Conservation (phyloP, 2,888 invertebrate genomes). For the Temnothorax rugatulus region DNA sequence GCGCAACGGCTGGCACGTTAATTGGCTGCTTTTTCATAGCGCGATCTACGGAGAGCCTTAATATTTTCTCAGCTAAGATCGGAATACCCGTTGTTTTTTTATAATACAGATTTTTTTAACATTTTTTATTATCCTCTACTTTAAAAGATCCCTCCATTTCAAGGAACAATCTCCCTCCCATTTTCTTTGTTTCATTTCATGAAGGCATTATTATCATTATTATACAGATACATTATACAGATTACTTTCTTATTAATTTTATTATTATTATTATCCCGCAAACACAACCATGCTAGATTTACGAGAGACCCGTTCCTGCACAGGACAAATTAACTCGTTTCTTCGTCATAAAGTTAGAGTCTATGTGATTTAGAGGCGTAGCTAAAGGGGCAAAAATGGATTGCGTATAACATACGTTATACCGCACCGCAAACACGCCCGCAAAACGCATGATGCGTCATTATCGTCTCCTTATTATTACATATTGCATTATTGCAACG, state of each 20-base stretch:
- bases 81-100: too few species aligned
- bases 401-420: constrained; percentile 35
- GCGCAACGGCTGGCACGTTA: constrained; percentile 38
- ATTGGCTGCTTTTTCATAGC: constrained; percentile 20
- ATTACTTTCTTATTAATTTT: not conserved
- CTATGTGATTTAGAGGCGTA: constrained; percentile 41
- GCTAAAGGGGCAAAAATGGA: constrained; percentile 51
- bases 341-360: constrained; percentile 53
- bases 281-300: constrained; percentile 37
- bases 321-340: constrained; percentile 28
- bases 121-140: not conserved
- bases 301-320: constrained; percentile 20
- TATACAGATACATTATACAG: constrained; percentile 1
- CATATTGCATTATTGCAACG: constrained; percentile 72
- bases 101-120: not conserved
- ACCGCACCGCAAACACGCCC: not conserved
- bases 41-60: not conserved
- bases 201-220: not conserved
- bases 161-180: not conserved
- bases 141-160: not conserved
- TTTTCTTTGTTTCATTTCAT: not conserved
- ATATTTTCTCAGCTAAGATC: not conserved
- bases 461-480: constrained; percentile 71
- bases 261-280: not conserved
- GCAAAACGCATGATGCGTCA: constrained; percentile 46